Conservation (phyloP, 2,888 invertebrate genomes). For the Cynaeus angustus region DNA sequence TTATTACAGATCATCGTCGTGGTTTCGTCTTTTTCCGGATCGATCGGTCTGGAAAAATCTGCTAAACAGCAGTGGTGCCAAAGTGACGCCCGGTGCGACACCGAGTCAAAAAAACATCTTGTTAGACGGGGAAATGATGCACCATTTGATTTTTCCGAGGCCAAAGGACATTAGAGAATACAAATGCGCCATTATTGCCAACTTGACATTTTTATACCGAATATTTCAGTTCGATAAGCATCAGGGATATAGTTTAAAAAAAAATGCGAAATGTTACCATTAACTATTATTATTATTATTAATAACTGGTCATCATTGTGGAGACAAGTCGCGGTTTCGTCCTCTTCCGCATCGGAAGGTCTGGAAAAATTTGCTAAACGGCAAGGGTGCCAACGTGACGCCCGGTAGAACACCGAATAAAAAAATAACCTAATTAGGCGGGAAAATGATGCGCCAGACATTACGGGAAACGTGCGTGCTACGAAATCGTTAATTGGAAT, state of each 20-base stretch:
- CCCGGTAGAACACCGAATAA: constrained; percentile 17
- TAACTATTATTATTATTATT: too few relatives aligned
- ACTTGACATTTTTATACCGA: too few relatives aligned
- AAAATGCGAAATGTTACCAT: too few relatives aligned
- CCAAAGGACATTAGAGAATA: too few relatives aligned
- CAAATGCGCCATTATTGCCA: not conserved
- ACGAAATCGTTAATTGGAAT: constrained; percentile 22
- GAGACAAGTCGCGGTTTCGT: too few relatives aligned
- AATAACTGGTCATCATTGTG: too few relatives aligned
- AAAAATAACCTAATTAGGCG: constrained; percentile 12
- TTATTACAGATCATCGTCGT: too few relatives aligned
- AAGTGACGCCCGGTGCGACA: constrained; percentile 23
- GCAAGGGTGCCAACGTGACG: constrained; percentile 24
- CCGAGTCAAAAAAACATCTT: not conserved
- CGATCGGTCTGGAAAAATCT: not conserved
- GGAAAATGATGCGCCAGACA: constrained; percentile 27
- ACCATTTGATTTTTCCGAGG: not conserved
- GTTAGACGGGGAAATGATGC: constrained; percentile 15
- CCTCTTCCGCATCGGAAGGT: not conserved
- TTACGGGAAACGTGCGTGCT: constrained; percentile 23
- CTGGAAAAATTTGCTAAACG: constrained; percentile 6
- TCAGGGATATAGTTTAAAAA: too few relatives aligned
- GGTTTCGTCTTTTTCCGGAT: not conserved
- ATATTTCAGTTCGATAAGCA: too few relatives aligned
- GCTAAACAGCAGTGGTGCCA: constrained; percentile 11